Percentiles rank a stretch among this genome's conserved stretches.
These are phyloP conservation scores for Glossosoma conforme DNA, from an alignment of 1,140 invertebrate species.

Conservation along the genomic window DNA sequence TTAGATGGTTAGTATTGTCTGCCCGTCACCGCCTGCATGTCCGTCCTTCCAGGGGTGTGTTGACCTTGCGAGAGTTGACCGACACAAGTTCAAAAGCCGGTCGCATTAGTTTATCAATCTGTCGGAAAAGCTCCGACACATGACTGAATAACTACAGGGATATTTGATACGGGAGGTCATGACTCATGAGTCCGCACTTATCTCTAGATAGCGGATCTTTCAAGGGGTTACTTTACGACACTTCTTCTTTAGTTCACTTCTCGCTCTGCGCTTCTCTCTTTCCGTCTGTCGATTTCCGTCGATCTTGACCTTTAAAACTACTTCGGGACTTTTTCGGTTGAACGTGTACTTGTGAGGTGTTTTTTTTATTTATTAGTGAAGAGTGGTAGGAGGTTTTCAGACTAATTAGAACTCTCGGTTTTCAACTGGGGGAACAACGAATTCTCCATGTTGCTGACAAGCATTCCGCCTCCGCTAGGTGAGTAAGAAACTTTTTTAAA, in stretches of 20 bases:
- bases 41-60: constrained; percentile 7
- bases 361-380: too few relatives aligned
- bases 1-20: too few relatives aligned
- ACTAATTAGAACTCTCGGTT: not conserved
- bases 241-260: too few relatives aligned
- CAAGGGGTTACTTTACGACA: too few relatives aligned
- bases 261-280: not conserved
- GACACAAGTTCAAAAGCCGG: constrained; percentile 16
- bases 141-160: constrained; percentile 3
- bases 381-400: too few relatives aligned
- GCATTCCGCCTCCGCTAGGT: constrained; percentile 28
- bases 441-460: constrained; percentile 31
- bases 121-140: too few relatives aligned
- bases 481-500: too few relatives aligned
- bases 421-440: constrained; percentile 5
- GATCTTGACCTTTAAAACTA: not conserved
- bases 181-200: too few relatives aligned
- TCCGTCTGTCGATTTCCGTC: too few relatives aligned
- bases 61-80: constrained; percentile 12
- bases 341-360: not conserved
- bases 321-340: not conserved
- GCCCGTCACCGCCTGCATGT: too few relatives aligned
- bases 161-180: too few relatives aligned
- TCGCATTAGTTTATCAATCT: not conserved
- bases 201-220: too few relatives aligned